Evolutionary conservation across 2,113 vertebrate species (phyloP).

Genomic region (Brachirus orientalis): DNA sequence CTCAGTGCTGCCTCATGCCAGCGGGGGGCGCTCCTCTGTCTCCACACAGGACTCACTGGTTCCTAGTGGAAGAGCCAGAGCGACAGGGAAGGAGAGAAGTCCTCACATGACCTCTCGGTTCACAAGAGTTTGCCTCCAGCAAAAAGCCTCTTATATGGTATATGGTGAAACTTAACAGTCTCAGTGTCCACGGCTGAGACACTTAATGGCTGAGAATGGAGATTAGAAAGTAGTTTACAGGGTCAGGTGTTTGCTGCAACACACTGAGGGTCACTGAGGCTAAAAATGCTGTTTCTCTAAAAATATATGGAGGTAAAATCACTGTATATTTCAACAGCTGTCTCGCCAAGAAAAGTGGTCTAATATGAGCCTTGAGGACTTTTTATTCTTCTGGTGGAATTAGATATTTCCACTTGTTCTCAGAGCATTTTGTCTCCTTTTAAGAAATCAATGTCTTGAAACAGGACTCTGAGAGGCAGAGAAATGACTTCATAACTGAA

Average conservation of each 20-base stretch:
- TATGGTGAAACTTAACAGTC: slow-evolving; percentile 50
- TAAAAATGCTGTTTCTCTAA: not conserved
- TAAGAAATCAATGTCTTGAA: not conserved
- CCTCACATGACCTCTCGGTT: slow-evolving; percentile 77
- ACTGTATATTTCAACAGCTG: too few species aligned
- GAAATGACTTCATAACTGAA: not conserved
- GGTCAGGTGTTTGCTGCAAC: slow-evolving; percentile 64
- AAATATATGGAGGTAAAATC: not conserved
- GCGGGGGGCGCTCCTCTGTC: slow-evolving; percentile 71
- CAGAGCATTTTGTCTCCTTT: not conserved
- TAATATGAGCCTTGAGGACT: too few species aligned
- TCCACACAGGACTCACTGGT: slow-evolving; percentile 23
- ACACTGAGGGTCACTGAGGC: slow-evolving; percentile 31
- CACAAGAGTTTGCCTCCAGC: slow-evolving; percentile 60
- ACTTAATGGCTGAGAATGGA: slow-evolving; percentile 51
- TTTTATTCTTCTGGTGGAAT: too few species aligned
- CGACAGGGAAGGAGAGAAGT: slow-evolving; percentile 56
- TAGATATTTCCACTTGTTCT: not conserved
- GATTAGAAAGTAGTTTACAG: slow-evolving; percentile 66
- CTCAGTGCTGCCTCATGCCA: slow-evolving; percentile 38
- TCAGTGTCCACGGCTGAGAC: slow-evolving; percentile 31
- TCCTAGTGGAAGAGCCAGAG: slow-evolving; percentile 38
- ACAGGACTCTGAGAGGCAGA: not conserved
- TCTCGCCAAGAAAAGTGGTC: too few species aligned
- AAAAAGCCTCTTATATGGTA: slow-evolving; percentile 67